Percentiles rank a stretch among this genome's conserved stretches.
These are phyloP conservation scores for Fabriciana adippe DNA, from an alignment of 2,888 invertebrate species.

Conservation along the genomic window DNA sequence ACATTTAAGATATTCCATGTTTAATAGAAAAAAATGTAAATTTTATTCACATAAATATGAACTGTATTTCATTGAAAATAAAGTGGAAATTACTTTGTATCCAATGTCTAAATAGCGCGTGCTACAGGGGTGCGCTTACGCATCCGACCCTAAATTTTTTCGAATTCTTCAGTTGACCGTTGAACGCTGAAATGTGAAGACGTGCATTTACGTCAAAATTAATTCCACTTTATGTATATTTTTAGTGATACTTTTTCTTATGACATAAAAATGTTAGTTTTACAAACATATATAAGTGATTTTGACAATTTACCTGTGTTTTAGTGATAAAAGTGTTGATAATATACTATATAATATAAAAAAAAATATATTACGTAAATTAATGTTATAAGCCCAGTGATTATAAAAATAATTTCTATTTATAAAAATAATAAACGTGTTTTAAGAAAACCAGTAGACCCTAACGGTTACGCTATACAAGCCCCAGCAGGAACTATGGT, in stretches of 20 bases:
- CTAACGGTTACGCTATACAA: constrained; percentile 54
- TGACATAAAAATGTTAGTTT: background rate
- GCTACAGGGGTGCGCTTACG: constrained; percentile 76
- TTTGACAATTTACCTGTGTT: too few relatives aligned
- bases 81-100: constrained; percentile 39
- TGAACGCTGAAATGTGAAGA: constrained; percentile 55
- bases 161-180: constrained; percentile 66
- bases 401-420: constrained; percentile 1
- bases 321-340: too few relatives aligned
- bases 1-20: background rate
- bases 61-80: constrained; percentile 13
- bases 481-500: constrained; percentile 62
- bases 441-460: constrained; percentile 42
- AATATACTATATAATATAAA: too few relatives aligned
- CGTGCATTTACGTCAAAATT: constrained; percentile 38
- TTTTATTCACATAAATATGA: constrained; percentile 16
- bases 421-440: constrained; percentile 22
- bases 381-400: background rate
- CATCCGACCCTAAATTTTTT: constrained; percentile 66
- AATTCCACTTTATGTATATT: background rate
- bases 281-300: background rate
- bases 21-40: background rate
- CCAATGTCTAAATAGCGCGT: constrained; percentile 59
- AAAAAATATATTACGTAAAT: background rate
- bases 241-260: background rate